Base-by-base conservation (phyloP, 2,888 invertebrate genomes). In the Lasioglossum oenotherae region DNA sequence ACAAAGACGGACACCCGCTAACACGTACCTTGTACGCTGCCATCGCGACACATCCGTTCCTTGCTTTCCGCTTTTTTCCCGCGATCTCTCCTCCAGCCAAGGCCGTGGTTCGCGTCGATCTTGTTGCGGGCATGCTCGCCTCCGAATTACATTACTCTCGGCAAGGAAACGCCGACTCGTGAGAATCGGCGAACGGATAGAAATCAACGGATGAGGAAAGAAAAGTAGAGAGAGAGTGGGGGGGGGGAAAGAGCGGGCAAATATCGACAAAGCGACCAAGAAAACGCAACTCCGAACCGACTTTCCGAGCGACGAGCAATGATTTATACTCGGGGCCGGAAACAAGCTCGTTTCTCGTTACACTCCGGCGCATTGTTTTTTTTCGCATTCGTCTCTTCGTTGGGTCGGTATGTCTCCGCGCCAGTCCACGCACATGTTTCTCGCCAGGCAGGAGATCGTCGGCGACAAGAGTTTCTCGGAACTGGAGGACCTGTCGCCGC, bases 1-100 rank as follows among this genome's bases (percentile, higher is more conserved):
- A 89, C 88, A 88, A 88, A 86, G 80, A 72, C 44, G 64, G 67
- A 86, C 80, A 84, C 81, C 78, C 78, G 64, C 78, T 64, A 64
- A 31, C 81, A 53, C 79, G 74, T n/a, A 74, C 35, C 16, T 44
- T 10, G 46, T 35, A 41, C 53, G 64, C 35, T 27, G n/a, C 38
- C 38, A 38, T 78, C 69, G 74, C 64, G 72, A 60, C 69, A 35
- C 23, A n/a, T 53, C 46, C 75, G 41, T 75, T 38, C 35, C n/a
- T 38, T 27, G 64, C 73, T 77, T 46, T 19, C 44, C 53, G 60
- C 57, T 44, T 41, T 41, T 27, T 60, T 8, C 46, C 71, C 27
- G 44, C 64, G 35, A 69, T 19, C 57, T 12, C 19, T 19, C 31
- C 19, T 23, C 8, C 19, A 35, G 19, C 23, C 67, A 74, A 74